phyloP scores from a whole-genome alignment of 1,140 invertebrate genomes.

The Pseudachorutes palmiensis region DNA sequence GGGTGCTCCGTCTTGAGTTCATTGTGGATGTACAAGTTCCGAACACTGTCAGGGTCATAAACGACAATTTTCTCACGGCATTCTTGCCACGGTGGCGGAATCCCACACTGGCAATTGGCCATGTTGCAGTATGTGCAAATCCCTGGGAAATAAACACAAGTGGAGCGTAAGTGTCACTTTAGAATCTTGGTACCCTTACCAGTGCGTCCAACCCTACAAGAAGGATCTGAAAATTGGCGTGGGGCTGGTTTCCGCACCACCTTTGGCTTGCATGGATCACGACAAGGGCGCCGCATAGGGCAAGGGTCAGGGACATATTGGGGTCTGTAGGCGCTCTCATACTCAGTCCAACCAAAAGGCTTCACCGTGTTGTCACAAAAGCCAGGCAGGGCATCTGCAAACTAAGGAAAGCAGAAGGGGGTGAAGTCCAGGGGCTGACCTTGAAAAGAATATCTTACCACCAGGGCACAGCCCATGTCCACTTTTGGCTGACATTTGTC shows the following conservation, averaged over 20 bases:
- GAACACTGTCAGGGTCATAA: slow-evolving; percentile 34
- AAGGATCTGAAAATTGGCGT: slow-evolving; percentile 25
- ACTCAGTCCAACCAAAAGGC: slow-evolving; percentile 37
- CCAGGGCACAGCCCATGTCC: slow-evolving; percentile 26
- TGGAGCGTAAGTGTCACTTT: not conserved
- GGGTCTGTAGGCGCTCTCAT: slow-evolving; percentile 32
- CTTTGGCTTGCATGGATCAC: slow-evolving; percentile 19
- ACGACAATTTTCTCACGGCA: slow-evolving; percentile 31
- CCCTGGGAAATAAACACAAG: slow-evolving; percentile 17
- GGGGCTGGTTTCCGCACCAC: slow-evolving; percentile 20
- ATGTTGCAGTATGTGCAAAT: slow-evolving; percentile 21
- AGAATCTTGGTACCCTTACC: not conserved
- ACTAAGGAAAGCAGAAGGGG: slow-evolving; percentile 18
- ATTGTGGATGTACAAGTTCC: slow-evolving; percentile 30
- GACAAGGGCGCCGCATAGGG: slow-evolving; percentile 13
- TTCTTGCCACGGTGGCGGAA: slow-evolving; percentile 30
- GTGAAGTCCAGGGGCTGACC: not conserved
- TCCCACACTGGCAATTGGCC: slow-evolving; percentile 23
- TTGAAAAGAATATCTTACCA: slow-evolving; percentile 12
- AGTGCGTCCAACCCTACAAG: not conserved
- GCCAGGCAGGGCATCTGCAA: slow-evolving; percentile 34
- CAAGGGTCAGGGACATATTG: slow-evolving; percentile 32
- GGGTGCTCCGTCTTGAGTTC: slow-evolving; percentile 37
- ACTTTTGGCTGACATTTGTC: slow-evolving; percentile 29
- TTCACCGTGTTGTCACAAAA: slow-evolving; percentile 24